Conservation (phyloP, 2,888 invertebrate species). For the Ormia ochracea region DNA sequence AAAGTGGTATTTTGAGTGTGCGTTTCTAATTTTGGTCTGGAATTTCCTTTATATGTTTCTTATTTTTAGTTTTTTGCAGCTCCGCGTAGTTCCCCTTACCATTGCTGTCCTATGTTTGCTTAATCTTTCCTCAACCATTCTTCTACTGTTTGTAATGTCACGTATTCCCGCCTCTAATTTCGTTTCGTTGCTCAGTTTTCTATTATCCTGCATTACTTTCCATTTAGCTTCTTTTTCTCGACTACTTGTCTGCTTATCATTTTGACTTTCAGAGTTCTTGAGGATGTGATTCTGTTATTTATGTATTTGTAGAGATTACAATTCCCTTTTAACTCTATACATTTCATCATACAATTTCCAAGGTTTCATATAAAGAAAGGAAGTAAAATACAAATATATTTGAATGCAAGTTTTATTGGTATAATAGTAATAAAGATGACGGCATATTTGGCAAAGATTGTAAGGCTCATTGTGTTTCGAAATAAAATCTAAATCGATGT, state of each 20-base stretch:
- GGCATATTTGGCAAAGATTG: constrained; percentile 4
- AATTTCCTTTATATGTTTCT: constrained; percentile 2
- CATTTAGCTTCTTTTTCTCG: constrained; percentile 12
- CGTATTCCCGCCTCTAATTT: constrained; percentile 23
- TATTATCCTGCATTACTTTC: constrained; percentile 15
- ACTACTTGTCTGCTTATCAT: constrained; percentile 55
- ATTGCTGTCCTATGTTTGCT: neutral
- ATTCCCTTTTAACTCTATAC: constrained; percentile 6
- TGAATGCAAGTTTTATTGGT: constrained; percentile 11
- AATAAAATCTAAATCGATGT: too few relatives aligned
- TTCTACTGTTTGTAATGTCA: constrained; percentile 35
- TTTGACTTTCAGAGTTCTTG: constrained; percentile 48
- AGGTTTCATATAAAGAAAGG: neutral
- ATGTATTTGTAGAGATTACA: constrained; percentile 44
- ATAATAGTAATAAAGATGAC: neutral
- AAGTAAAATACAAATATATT: constrained; percentile 3
- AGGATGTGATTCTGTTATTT: constrained; percentile 49
- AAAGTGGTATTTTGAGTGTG: constrained; percentile 3
- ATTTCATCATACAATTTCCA: neutral
- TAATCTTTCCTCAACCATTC: too few relatives aligned
- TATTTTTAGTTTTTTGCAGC: constrained; percentile 3
- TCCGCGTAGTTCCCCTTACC: neutral
- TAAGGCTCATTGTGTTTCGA: constrained; percentile 12
- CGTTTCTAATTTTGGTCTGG: constrained; percentile 1
- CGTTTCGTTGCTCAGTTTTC: constrained; percentile 13